Conservation (phyloP, 1,140 invertebrate genomes). For the Eciton burchellii region DNA sequence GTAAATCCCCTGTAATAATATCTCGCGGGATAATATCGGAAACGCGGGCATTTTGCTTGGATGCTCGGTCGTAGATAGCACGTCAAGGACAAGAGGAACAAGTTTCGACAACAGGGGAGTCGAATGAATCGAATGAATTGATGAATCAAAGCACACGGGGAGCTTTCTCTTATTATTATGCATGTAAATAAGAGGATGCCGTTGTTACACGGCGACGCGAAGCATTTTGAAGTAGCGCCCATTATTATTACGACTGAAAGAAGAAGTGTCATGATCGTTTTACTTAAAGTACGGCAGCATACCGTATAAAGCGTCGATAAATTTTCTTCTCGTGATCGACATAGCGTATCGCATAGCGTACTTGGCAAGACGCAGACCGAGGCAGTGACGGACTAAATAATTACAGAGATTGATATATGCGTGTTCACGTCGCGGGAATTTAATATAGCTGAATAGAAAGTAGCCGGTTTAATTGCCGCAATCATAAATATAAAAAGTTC, state of each 20-base stretch:
- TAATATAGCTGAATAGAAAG: slow-evolving; percentile 26
- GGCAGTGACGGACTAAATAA: slow-evolving; percentile 65
- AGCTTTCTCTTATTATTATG: too few relatives aligned
- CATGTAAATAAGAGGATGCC: neutral
- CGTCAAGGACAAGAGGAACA: neutral
- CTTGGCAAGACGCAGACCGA: neutral
- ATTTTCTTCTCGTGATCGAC: slow-evolving; percentile 24
- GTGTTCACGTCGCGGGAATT: slow-evolving; percentile 46
- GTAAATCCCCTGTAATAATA: slow-evolving; percentile 44
- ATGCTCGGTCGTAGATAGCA: too few relatives aligned
- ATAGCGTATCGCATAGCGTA: neutral
- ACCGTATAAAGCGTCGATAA: slow-evolving; percentile 15
- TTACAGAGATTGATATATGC: slow-evolving; percentile 58
- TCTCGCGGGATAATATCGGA: slow-evolving; percentile 35
- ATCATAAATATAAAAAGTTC: neutral
- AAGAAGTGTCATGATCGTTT: neutral
- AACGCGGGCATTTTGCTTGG: too few relatives aligned
- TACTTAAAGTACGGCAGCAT: slow-evolving; percentile 3
- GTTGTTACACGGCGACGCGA: neutral
- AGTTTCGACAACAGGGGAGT: too few relatives aligned
- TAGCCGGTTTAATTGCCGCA: slow-evolving; percentile 16
- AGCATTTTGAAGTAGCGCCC: neutral
- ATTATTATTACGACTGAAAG: neutral
- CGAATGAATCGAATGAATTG: neutral
- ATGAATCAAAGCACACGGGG: neutral